Base-by-base conservation (phyloP, 2,797 vertebrate genomes). In the Anguilla marmorata region DNA sequence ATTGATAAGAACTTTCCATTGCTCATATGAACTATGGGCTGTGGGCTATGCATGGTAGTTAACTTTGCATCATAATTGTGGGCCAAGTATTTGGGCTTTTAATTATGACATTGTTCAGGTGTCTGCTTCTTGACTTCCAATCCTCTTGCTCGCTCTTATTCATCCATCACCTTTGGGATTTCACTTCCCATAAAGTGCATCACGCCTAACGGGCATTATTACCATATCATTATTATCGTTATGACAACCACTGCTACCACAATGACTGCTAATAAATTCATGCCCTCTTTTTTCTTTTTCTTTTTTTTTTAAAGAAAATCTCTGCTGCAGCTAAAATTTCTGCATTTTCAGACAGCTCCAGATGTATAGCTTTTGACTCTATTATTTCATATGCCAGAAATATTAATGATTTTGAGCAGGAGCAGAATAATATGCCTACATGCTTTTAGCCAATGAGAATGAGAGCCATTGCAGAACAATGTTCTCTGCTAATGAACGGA, bases 191-290 rank as follows among this genome's bases (percentile, higher is more conserved):
- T 41, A 45, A 79, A 79, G 74, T 37, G 33, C 33, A 79, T 79
- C 45, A n/a, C 19, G 24, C 79, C 41, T 82, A 82, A 82, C 79
- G 21, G 79, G 41, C 45, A 82, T 82, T 50, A 50, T 82, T 48
- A 50, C 79, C 79, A 48, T 82, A 82, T 82, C 79, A 82, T 82
- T 82, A 82, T 82, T n/a, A 82, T 50, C 41, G 21, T 82, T 50
- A 48, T 50, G 79, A 82, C 79, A 48, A 50, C 79, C 11, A 48
- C 41, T 50, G 79, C 41, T 50, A 50, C 76, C 37, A 80, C 16
- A 45, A 82, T 7, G 21, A 48, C 45, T 82, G 79, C 41, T 82
- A 48, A 82, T 82, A 82, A 82, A 82, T 50, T n/a, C 41, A 82
- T n/a, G 19, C 6, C 79, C 45, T 79, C 33, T 41, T 79, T 79